A percentile compares a stretch with the other conserved stretches of the same genome.
phyloP scores from a whole-genome alignment of 2,888 invertebrate species.

The Artemia sinica region DNA sequence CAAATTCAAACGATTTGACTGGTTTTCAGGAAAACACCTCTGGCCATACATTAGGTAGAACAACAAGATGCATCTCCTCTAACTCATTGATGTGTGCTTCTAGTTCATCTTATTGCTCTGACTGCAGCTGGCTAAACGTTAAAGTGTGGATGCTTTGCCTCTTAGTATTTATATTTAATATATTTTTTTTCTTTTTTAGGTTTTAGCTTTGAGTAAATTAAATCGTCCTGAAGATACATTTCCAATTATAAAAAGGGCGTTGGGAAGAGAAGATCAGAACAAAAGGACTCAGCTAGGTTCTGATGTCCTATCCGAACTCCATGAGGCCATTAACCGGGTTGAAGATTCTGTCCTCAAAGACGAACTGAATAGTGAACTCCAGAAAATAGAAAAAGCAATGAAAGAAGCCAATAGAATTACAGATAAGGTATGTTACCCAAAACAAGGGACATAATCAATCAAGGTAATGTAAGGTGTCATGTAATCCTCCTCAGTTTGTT shows the following conservation, averaged over 20 bases:
- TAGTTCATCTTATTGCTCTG: too few species aligned
- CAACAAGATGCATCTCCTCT: too few species aligned
- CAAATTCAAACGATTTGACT: too few species aligned
- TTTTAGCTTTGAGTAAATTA: constrained; percentile 42
- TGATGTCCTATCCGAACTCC: constrained; percentile 35
- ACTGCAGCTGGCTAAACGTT: too few species aligned
- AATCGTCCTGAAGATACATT: constrained; percentile 47
- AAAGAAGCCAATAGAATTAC: constrained; percentile 10
- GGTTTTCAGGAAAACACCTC: too few species aligned
- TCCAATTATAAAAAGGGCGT: constrained; percentile 39
- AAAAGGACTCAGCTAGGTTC: constrained; percentile 42
- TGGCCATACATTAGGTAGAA: too few species aligned
- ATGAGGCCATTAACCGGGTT: background rate
- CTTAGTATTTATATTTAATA: background rate
- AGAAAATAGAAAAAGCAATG: constrained; percentile 1
- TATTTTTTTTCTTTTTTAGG: constrained; percentile 28
- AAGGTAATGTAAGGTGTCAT: too few species aligned
- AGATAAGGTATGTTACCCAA: background rate
- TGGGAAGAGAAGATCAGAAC: constrained; percentile 41
- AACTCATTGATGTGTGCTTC: too few species aligned
- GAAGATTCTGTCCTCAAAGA: background rate
- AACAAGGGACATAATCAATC: too few species aligned
- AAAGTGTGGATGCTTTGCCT: background rate
- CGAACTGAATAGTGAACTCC: background rate
- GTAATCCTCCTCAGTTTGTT: too few species aligned